These are phyloP conservation scores for Drosophila prostipennis DNA, from an alignment of 2,888 invertebrate species.

Conservation along the genomic window DNA sequence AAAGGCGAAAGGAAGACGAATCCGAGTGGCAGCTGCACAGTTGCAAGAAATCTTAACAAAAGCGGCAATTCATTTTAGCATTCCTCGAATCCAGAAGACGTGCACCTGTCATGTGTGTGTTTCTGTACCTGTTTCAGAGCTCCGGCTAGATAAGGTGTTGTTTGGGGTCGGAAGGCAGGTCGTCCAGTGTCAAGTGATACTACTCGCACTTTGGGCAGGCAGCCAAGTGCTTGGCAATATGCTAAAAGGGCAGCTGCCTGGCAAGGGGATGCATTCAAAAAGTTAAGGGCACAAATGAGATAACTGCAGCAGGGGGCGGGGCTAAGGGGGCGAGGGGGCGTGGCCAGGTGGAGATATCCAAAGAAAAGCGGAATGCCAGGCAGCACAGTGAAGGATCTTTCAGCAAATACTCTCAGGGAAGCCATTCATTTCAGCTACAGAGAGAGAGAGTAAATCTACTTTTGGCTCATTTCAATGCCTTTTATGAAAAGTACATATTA, in stretches of 20 bases:
- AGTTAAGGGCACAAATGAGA: constrained; percentile 48
- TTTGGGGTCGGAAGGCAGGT: constrained; percentile 38
- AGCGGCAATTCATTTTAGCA: constrained; percentile 79
- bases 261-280: constrained; percentile 40
- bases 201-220: constrained; percentile 39
- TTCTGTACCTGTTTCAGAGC: neutral
- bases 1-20: constrained; percentile 16
- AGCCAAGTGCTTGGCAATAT: constrained; percentile 45
- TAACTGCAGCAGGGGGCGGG: constrained; percentile 26
- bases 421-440: neutral
- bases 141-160: constrained; percentile 10
- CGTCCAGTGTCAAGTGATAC: constrained; percentile 42
- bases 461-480: constrained; percentile 3
- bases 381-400: constrained; percentile 11
- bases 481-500: too few relatives aligned
- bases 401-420: constrained; percentile 8
- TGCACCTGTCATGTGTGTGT: constrained; percentile 72
- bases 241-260: constrained; percentile 27
- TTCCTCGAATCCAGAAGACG: constrained; percentile 67
- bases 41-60: constrained; percentile 72
- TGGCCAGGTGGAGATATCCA: neutral
- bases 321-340: neutral
- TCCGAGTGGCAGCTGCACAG: constrained; percentile 36
- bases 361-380: constrained; percentile 26
- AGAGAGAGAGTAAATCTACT: neutral